These are phyloP conservation scores for Odontamblyopus lacepedii DNA, from an alignment of 2,797 vertebrate species.

Conservation along the genomic window DNA sequence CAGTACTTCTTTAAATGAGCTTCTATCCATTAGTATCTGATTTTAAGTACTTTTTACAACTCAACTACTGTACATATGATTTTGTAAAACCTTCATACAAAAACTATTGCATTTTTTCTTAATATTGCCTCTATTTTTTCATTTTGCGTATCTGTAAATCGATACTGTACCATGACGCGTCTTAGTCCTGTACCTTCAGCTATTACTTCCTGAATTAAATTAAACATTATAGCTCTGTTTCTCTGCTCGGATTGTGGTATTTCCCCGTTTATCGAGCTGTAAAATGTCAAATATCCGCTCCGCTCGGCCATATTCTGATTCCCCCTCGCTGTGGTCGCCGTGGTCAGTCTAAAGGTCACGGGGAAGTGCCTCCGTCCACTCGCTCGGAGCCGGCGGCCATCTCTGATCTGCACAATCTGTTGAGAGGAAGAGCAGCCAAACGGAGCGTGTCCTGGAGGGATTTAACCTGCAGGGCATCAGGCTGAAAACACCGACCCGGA, in stretches of 20 bases:
- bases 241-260: not conserved
- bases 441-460: conserved; percentile 19
- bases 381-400: conserved; percentile 50
- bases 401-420: conserved; percentile 61
- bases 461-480: conserved; percentile 49
- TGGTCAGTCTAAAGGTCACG: conserved; percentile 51
- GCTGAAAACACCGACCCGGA: conserved; percentile 22
- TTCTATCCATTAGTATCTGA: too few relatives aligned
- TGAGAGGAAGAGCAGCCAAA: conserved; percentile 42
- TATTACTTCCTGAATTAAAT: not conserved
- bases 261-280: not conserved
- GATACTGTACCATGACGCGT: too few relatives aligned
- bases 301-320: not conserved
- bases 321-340: conserved; percentile 48
- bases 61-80: too few relatives aligned
- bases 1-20: too few relatives aligned
- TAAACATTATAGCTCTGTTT: not conserved
- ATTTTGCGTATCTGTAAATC: too few relatives aligned
- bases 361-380: conserved; percentile 49
- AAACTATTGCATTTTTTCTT: too few relatives aligned
- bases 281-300: conserved; percentile 5
- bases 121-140: too few relatives aligned
- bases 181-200: too few relatives aligned
- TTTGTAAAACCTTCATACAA: too few relatives aligned
- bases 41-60: too few relatives aligned